Conservation (phyloP, 2,888 invertebrate genomes). For the Fabriciana adippe region DNA sequence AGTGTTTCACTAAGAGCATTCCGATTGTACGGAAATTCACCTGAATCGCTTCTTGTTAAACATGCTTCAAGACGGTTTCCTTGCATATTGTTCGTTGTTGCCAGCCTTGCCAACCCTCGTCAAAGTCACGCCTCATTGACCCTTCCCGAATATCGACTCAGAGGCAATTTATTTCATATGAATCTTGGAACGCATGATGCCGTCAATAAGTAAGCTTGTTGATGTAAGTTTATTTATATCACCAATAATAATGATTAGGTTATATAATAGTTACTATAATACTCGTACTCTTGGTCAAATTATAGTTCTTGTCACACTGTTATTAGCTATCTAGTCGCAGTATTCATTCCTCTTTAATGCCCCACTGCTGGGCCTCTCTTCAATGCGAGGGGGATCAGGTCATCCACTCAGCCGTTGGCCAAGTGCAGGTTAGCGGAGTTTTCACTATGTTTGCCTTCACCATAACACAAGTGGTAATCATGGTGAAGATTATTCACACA, state of each 20-base stretch:
- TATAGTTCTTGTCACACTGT: too few relatives aligned
- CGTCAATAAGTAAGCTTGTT: conserved; percentile 66
- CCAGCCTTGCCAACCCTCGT: conserved; percentile 63
- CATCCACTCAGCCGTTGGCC: too few relatives aligned
- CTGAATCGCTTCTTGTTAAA: conserved; percentile 70
- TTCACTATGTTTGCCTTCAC: too few relatives aligned
- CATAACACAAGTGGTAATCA: too few relatives aligned
- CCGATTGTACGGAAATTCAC: conserved; percentile 48
- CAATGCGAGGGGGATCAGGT: too few relatives aligned
- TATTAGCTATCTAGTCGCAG: too few relatives aligned
- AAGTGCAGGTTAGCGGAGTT: too few relatives aligned
- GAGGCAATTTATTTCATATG: conserved; percentile 79
- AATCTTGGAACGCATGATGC: conserved; percentile 69
- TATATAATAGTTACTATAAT: not conserved
- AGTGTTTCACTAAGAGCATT: conserved; percentile 29
- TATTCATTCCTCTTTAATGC: too few relatives aligned
- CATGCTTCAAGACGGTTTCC: conserved; percentile 63
- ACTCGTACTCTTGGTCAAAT: too few relatives aligned
- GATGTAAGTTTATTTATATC: conserved; percentile 50
- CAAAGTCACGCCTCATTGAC: conserved; percentile 80
- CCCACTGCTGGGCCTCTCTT: too few relatives aligned
- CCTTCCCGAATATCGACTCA: conserved; percentile 70
- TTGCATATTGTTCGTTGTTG: conserved; percentile 68
- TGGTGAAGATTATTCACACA: too few relatives aligned
- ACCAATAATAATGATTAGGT: conserved; percentile 8